Conservation (phyloP, 2,113 vertebrate species). For the Gnathonemus echidnorhynchus region DNA sequence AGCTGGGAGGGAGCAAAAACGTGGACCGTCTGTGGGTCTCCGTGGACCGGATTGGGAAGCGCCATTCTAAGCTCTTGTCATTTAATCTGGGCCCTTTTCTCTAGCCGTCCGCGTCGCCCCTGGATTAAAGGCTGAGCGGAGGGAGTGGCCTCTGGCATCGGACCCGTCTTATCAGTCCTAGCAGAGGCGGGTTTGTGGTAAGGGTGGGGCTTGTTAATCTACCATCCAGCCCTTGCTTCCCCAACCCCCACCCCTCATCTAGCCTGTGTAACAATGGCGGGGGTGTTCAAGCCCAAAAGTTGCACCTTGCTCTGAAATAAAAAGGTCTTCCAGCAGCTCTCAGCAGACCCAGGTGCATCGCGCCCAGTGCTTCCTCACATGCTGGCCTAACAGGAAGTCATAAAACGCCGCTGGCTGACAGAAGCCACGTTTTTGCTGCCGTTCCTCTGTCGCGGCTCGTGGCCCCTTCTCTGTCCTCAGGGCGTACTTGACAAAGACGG, state of each 20-base stretch:
- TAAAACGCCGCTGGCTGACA: neutral
- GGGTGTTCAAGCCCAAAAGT: neutral
- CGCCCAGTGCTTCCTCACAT: neutral
- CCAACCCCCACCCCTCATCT: neutral
- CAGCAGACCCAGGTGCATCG: neutral
- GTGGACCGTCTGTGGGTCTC: conserved; percentile 12
- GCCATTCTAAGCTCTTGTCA: conserved; percentile 14
- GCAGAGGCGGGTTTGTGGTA: conserved; percentile 31
- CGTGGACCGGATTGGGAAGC: neutral
- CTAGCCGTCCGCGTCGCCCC: neutral
- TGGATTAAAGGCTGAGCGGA: conserved; percentile 29
- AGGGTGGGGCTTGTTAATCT: neutral
- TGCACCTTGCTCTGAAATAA: neutral
- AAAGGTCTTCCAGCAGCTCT: neutral
- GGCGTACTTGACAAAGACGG: neutral
- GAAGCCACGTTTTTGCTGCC: neutral
- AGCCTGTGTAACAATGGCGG: neutral
- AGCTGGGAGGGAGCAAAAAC: neutral
- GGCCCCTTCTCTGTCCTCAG: neutral
- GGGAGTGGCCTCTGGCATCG: neutral
- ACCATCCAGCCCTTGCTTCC: neutral
- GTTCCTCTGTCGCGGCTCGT: too few relatives aligned
- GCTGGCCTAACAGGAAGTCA: neutral
- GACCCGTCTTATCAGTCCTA: conserved; percentile 21
- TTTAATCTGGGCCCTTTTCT: conserved; percentile 29